Conservation (phyloP, 2,888 invertebrate species). For the Drosophila cognata region DNA sequence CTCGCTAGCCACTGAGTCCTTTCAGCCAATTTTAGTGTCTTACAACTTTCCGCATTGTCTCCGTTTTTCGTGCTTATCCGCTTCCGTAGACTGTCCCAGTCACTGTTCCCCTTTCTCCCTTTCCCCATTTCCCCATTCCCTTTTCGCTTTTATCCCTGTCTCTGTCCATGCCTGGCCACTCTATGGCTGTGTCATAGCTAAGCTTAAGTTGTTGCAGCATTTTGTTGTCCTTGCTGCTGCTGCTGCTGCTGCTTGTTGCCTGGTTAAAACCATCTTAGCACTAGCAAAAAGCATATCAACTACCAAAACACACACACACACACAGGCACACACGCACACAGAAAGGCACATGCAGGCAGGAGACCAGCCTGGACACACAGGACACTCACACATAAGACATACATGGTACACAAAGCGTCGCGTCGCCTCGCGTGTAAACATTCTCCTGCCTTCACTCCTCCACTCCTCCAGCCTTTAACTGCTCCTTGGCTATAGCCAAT, state of each 20-base stretch:
- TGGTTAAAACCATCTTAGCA: conserved; percentile 69
- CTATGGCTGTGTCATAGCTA: conserved; percentile 63
- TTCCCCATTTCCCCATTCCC: neutral
- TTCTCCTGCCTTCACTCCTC: neutral
- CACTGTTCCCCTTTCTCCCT: neutral
- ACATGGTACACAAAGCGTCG: conserved; percentile 7
- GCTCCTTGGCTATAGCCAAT: conserved; percentile 2
- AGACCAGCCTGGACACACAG: conserved; percentile 16
- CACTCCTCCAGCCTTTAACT: neutral
- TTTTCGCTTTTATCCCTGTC: neutral
- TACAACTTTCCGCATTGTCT: conserved; percentile 77
- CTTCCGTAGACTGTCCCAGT: conserved; percentile 15
- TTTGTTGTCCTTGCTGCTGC: conserved; percentile 41
- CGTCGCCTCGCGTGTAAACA: neutral
- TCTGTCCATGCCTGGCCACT: conserved; percentile 26
- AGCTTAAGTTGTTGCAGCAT: conserved; percentile 74
- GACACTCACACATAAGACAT: conserved; percentile 18
- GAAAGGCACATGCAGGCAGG: conserved; percentile 3
- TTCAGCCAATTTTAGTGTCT: conserved; percentile 77
- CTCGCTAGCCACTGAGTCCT: conserved; percentile 58
- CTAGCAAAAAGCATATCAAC: conserved; percentile 54
- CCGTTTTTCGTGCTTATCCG: conserved; percentile 63
- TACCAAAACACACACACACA: conserved; percentile 27
- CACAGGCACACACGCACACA: conserved; percentile 14
- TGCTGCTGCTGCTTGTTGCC: conserved; percentile 19